Evolutionary conservation across 2,113 vertebrate genomes (phyloP).

Genomic region (Nibea albiflora): DNA sequence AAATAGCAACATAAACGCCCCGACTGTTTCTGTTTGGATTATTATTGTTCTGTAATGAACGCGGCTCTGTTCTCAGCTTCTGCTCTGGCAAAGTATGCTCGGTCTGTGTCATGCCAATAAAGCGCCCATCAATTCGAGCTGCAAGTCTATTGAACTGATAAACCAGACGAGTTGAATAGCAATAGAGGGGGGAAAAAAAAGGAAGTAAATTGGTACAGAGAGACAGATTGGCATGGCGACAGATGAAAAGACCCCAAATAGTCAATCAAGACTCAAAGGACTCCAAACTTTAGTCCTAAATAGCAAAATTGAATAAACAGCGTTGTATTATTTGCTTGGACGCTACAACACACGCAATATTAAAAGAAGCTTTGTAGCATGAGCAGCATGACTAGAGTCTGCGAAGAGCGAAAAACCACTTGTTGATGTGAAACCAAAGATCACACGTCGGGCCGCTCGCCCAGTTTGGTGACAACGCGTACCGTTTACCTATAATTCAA

Average conservation of each 20-base stretch:
- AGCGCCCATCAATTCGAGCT: constrained; percentile 37
- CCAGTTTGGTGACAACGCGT: background rate
- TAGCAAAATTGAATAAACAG: background rate
- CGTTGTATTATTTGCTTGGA: background rate
- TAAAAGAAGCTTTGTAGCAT: background rate
- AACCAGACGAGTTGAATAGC: constrained; percentile 27
- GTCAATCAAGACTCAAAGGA: background rate
- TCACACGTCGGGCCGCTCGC: constrained; percentile 9
- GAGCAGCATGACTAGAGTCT: background rate
- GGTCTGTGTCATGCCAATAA: constrained; percentile 39
- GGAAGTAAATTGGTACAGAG: background rate
- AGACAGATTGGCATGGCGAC: background rate
- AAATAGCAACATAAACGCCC: constrained; percentile 36
- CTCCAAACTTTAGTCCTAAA: no score
- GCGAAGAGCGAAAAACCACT: background rate
- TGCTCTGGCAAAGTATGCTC: constrained; percentile 8
- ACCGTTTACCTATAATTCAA: constrained; percentile 47
- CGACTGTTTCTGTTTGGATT: constrained; percentile 24
- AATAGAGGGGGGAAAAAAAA: background rate
- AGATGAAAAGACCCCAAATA: background rate
- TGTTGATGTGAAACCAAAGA: constrained; percentile 21
- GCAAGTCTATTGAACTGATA: constrained; percentile 41
- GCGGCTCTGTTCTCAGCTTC: constrained; percentile 38
- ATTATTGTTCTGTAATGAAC: constrained; percentile 42
- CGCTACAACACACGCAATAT: background rate